Percentiles rank a stretch among this genome's conserved stretches.
Evolutionary conservation across 2,113 vertebrate genomes (phyloP).

Genomic region (Amblyornis subalaris): DNA sequence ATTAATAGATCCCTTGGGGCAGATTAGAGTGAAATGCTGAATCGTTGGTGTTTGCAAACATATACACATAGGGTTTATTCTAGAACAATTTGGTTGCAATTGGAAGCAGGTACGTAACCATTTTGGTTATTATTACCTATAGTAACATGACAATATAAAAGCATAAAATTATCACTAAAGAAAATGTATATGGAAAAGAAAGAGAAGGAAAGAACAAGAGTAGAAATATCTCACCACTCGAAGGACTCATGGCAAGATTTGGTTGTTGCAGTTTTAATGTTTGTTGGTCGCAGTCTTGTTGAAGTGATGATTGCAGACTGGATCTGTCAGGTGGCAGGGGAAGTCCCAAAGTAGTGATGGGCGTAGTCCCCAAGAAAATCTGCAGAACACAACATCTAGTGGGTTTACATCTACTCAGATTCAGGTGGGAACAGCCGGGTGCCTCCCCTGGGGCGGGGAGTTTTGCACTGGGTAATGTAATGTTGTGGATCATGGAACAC

Average conservation of each 20-base stretch:
- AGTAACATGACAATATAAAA: background rate
- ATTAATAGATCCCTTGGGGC: background rate
- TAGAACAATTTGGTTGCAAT: background rate
- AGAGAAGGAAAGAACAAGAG: background rate
- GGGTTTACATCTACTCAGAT: background rate
- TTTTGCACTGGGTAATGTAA: background rate
- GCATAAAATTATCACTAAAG: background rate
- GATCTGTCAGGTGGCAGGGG: background rate
- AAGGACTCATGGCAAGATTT: rapidly evolving
- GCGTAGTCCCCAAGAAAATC: background rate
- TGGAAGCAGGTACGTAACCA: background rate
- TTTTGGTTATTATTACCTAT: background rate
- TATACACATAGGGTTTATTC: background rate
- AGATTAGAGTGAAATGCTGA: background rate
- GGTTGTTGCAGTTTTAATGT: background rate
- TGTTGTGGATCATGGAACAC: background rate
- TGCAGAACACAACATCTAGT: background rate
- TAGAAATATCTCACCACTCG: background rate
- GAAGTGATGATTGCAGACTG: background rate
- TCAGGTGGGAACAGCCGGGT: background rate
- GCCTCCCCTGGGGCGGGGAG: background rate
- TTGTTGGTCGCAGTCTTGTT: background rate
- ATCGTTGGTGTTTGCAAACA: background rate
- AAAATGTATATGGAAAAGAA: background rate
- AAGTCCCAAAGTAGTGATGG: too few species aligned